Evolutionary conservation across 1,140 invertebrate species (phyloP).

Genomic region (Gryon sp.): DNA sequence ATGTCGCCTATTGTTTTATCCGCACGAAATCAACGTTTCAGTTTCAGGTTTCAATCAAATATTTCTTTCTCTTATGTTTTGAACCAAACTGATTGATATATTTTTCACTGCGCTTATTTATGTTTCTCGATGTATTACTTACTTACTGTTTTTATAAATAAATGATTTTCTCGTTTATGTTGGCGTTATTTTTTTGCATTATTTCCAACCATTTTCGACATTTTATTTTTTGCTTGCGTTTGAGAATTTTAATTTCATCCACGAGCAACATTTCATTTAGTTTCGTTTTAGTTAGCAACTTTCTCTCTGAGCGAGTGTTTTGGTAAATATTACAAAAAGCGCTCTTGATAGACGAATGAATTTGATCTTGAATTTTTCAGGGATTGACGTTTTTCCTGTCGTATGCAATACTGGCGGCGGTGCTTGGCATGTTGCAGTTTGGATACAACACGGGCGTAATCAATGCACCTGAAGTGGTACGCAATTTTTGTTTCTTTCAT

Average conservation of each 20-base stretch:
- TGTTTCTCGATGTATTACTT: not conserved
- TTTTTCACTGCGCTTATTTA: constrained; percentile 4
- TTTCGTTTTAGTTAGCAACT: no score
- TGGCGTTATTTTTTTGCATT: not conserved
- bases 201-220: no score
- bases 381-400: constrained; percentile 94
- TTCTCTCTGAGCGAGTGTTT: no score
- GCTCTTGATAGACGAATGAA: no score
- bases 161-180: not conserved
- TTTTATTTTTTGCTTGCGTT: no score
- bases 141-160: no score
- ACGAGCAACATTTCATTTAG: no score
- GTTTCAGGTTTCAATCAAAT: constrained; percentile 10
- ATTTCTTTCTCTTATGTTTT: constrained; percentile 1
- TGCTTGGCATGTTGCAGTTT: constrained; percentile 98
- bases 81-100: not conserved
- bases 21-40: constrained; percentile 15
- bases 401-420: constrained; percentile 95
- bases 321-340: no score
- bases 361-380: constrained; percentile 80
- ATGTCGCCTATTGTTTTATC: constrained; percentile 28
- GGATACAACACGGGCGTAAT: constrained; percentile 99
- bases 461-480: constrained; percentile 94
- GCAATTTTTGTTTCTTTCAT: no score
- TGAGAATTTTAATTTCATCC: no score